Evolutionary conservation across 1,140 invertebrate genomes (phyloP), one percentile per base, ranked within the genome.

Genomic region (Plutomurus gul): DNA sequence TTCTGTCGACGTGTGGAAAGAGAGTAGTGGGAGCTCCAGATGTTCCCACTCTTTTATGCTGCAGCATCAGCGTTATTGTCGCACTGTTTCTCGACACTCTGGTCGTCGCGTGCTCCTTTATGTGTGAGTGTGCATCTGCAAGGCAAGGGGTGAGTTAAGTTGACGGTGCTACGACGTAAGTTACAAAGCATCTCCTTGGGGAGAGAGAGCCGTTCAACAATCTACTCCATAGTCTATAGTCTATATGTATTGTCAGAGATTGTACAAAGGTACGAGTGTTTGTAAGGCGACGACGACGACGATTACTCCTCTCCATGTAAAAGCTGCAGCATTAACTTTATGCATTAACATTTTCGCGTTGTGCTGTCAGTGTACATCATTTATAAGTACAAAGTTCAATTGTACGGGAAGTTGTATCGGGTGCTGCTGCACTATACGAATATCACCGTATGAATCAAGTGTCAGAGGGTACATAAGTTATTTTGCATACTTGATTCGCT

Each of bases 51-150:
- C 56, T 33, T 65, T 36, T 30, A 18, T 13, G 27, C 27, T 27
- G 51, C 27, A 56, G 16, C 25, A 33, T 60, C 51, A 11, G 33
- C 51, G 51, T 56, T 56, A 27, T 25, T 33, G 27, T 6, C 27
- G 27, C 13, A 60, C n/a, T 30, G 25, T 27, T 56, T 51, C 47
- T 51, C 47, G 8, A 7, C 2, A 33, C 51, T 27, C 25, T 30
- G 13, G n/a, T 60, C 27, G 27, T 60, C 51, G 51, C 16, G 51
- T 60, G 49, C 49, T 56, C 27, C 56, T 65, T 65, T 65, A 65
- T 33, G 27, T n/a, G n/a, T n/a, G n/a, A n/a, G n/a, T n/a, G n/a
- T 30, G 1, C 51, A 7, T 36, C 30, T 18, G 56, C 27, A 65
- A 30, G 30, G 2, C 8, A 36, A 18, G 30, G 56, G 56, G 27